These are phyloP conservation scores for Bubo scandiacus DNA, from an alignment of 2,113 vertebrate genomes.

Conservation along the genomic window DNA sequence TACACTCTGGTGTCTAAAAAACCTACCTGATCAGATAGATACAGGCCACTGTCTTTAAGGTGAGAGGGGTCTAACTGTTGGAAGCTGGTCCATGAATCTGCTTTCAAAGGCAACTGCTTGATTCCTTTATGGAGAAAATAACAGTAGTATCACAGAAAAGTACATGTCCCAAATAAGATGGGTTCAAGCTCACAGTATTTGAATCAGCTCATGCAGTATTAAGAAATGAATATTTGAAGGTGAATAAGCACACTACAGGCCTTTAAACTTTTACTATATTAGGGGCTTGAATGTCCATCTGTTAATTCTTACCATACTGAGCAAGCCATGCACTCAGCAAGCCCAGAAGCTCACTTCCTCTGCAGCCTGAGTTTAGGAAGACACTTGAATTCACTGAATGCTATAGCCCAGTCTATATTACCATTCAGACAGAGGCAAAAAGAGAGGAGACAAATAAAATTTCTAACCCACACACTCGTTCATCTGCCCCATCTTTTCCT, in stretches of 20 bases:
- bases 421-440: neutral
- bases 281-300: neutral
- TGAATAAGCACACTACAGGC: neutral
- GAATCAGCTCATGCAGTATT: neutral
- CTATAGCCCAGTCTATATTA: neutral
- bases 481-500: neutral
- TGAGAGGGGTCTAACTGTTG: neutral
- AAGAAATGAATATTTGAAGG: neutral
- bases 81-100: neutral
- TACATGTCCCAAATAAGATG: neutral
- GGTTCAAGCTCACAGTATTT: neutral
- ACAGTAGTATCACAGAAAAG: neutral
- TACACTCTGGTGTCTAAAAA: neutral
- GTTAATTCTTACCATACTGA: neutral
- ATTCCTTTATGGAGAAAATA: neutral
- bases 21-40: neutral
- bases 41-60: neutral
- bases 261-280: neutral
- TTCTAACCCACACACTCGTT: neutral
- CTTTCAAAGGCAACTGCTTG: neutral
- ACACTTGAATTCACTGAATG: neutral
- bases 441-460: neutral
- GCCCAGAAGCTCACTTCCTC: neutral
- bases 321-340: neutral
- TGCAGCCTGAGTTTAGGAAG: neutral